A percentile compares a stretch with the other conserved stretches of the same genome.
phyloP scores from a whole-genome alignment of 2,888 invertebrate genomes.

The Lottia gigantea region DNA sequence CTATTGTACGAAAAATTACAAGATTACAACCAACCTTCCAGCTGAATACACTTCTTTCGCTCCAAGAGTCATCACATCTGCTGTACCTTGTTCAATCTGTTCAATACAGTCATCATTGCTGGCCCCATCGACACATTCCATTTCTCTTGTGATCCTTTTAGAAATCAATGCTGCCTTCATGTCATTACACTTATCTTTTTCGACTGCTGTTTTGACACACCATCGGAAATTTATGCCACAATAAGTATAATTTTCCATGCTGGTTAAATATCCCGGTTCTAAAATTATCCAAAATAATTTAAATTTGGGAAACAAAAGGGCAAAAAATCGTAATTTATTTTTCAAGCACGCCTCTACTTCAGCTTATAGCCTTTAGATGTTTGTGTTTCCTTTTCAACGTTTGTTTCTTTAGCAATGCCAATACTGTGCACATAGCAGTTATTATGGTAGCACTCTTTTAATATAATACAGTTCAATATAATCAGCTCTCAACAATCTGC shows the following conservation, averaged over 20 bases:
- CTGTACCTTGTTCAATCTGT: constrained; percentile 48
- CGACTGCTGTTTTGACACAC: constrained; percentile 89
- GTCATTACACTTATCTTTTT: constrained; percentile 84
- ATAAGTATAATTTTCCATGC: constrained; percentile 73
- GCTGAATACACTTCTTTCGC: constrained; percentile 58
- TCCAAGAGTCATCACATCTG: constrained; percentile 58
- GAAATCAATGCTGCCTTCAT: constrained; percentile 54
- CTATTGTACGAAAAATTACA: not conserved
- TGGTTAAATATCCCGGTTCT: constrained; percentile 40
- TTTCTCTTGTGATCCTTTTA: constrained; percentile 73
- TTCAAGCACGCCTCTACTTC: too few species aligned
- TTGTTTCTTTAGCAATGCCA: too few species aligned
- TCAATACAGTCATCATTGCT: constrained; percentile 65
- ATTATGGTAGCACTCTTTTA: too few species aligned
- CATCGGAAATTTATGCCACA: constrained; percentile 79
- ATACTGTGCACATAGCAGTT: too few species aligned
- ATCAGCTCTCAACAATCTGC: too few species aligned
- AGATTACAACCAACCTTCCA: constrained; percentile 66
- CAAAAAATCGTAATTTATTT: too few species aligned
- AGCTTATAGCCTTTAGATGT: too few species aligned
- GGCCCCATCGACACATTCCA: constrained; percentile 79
- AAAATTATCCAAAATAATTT: too few species aligned
- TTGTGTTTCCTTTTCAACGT: too few species aligned
- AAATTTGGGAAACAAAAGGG: too few species aligned
- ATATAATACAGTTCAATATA: too few species aligned